A percentile compares a stretch with the other conserved stretches of the same genome.
These are phyloP conservation scores for Mesorhabditis spiculigera DNA, from an alignment of 2,888 invertebrate genomes.

Conservation along the genomic window DNA sequence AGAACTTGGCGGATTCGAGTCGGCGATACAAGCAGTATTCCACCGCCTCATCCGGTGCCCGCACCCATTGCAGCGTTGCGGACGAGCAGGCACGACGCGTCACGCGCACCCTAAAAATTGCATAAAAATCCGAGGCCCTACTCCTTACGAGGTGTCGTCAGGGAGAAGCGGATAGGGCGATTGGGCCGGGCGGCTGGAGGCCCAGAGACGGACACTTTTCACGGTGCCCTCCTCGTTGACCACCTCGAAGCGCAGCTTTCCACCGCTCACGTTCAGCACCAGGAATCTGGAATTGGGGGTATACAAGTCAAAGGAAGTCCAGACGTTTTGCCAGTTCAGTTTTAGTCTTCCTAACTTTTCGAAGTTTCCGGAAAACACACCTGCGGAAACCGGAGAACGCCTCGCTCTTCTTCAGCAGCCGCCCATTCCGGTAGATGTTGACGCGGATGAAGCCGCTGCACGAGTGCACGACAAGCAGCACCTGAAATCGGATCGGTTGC, in stretches of 20 bases:
- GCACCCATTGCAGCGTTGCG: conserved; percentile 37
- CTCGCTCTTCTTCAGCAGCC: conserved; percentile 35
- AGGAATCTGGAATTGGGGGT: conserved; percentile 27
- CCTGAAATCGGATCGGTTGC: conserved; percentile 19
- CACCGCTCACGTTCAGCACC: conserved; percentile 34
- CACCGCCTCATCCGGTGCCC: conserved; percentile 29
- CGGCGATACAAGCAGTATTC: conserved; percentile 43
- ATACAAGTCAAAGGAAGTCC: no score
- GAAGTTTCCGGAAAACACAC: conserved; percentile 8
- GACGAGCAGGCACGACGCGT: conserved; percentile 27
- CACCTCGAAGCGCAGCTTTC: conserved; percentile 39
- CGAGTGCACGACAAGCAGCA: conserved; percentile 40
- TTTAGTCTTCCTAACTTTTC: conserved; percentile 4
- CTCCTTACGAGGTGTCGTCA: conserved; percentile 39
- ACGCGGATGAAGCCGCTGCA: conserved; percentile 43
- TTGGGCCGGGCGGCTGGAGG: conserved; percentile 28
- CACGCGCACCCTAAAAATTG: conserved; percentile 34
- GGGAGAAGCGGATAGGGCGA: conserved; percentile 47
- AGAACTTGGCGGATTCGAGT: conserved; percentile 27
- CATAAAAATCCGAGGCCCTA: background rate
- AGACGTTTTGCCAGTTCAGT: no score
- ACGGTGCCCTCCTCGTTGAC: conserved; percentile 38
- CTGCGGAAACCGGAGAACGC: conserved; percentile 42
- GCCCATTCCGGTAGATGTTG: conserved; percentile 37
- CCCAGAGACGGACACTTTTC: conserved; percentile 31